Base-by-base conservation (phyloP, 2,113 vertebrate genomes). In the Sinocyclocheilus maitianheensis region DNA sequence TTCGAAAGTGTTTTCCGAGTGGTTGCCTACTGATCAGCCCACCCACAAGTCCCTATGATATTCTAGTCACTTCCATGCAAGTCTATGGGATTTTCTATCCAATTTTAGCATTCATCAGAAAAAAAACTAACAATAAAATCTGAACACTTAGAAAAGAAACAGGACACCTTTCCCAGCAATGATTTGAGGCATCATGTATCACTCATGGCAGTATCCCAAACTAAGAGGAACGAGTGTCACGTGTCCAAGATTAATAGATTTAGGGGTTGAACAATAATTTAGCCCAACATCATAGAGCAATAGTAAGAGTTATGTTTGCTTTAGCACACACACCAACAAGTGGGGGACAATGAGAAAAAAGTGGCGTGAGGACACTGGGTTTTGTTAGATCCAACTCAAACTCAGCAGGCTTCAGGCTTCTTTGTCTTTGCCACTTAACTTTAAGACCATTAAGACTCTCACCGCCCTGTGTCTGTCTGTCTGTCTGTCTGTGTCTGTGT, bases 361-460 rank as follows among this genome's bases (percentile, higher is more conserved):
- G 30, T 37, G 30, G 34, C 30, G 2, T 12, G 22, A 43, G 9
- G 11, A 46, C 37, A 43, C 10, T n/a, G 71, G 37, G 37, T 20
- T 71, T 71, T 37, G 37, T 11, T 77, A 34, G 51, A 34, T 77
- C 26, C 24, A 55, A 8, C 26, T 77, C 51, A 77, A 77, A 77
- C 51, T 51, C 51, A 77, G 76, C 24, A 77, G 51, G 24, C 51
- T 77, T 58, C 18, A n/a, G 18, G 20, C 37, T 74, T 43, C 76
- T 77, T 77, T 77, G 76, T 77, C 48, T 58, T 26, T 55, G 9
- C 8, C 76, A 55, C 51, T 77, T 30, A 77, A 55, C 6, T 53
- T 55, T 48, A 48, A 75, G 43, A 74, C 65, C 65, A 18, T 34
- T 71, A 65, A 65, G 30, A 74, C 37, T 10, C 20, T 43, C 37